Conservation (phyloP, 1,140 invertebrate species). For the Colletes latitarsis region DNA sequence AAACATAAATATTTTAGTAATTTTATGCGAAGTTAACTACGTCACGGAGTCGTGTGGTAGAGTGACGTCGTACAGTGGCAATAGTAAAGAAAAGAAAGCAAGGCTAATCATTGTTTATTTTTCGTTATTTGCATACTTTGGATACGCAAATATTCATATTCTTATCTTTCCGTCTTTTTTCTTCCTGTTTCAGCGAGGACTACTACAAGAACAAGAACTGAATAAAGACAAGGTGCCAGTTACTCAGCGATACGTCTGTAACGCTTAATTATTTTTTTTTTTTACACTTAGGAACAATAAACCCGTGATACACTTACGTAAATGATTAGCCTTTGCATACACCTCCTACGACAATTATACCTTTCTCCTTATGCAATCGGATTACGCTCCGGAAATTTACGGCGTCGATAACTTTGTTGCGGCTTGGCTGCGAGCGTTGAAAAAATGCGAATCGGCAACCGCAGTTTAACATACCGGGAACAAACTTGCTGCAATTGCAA, state of each 20-base stretch:
- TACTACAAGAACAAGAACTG: constrained; percentile 77
- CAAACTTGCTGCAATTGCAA: not conserved
- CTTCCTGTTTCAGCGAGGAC: constrained; percentile 85
- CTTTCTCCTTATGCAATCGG: constrained; percentile 64
- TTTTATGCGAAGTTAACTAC: no score
- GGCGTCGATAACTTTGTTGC: constrained; percentile 23
- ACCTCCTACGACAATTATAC: constrained; percentile 44
- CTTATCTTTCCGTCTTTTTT: constrained; percentile 46
- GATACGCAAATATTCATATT: not conserved
- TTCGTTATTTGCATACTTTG: no score
- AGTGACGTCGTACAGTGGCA: no score
- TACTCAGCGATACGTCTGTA: constrained; percentile 52
- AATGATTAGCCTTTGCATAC: constrained; percentile 44
- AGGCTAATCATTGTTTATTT: no score
- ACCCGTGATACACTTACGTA: constrained; percentile 60
- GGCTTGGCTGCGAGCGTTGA: constrained; percentile 4
- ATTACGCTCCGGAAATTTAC: constrained; percentile 31
- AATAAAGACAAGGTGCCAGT: constrained; percentile 47
- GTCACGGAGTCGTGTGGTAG: no score
- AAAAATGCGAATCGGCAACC: constrained; percentile 26
- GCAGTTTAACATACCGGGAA: not conserved
- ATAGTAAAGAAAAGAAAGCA: no score
- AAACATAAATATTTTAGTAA: no score
- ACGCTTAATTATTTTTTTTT: constrained; percentile 49
- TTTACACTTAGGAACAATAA: constrained; percentile 69